Evolutionary conservation across 2,797 vertebrate species (phyloP), one percentile per base, ranked within the genome.

Genomic region (Sternotherus odoratus): DNA sequence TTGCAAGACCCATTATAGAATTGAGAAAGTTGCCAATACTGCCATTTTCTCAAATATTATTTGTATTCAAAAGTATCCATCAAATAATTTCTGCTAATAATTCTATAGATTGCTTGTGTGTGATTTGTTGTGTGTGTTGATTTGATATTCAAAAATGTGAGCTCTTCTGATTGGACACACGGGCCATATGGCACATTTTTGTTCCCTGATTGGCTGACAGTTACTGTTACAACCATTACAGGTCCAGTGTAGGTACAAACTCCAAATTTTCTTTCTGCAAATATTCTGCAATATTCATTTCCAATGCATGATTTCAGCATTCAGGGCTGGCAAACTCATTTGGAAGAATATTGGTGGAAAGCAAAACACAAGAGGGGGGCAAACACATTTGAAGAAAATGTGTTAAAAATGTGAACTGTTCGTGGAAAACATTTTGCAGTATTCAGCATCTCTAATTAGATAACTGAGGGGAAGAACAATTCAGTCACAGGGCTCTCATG

Each of bases 1-100:
- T 69, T 12, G 46, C 48, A 48, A 33, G 66, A 24, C 21, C 54
- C 17, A 66, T 1, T 66, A 91, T 89, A 72, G 86, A 80, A 33
- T 28, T 1, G 0, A 5, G 72, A 4, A 12, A 77, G 4, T 10
- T 7, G 77, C 69, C 1, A 2, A 1, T 4, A 53, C 46, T 46
- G 72, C 13, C 17, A 12, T 4, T 2, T 15, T 15, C 8, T 75
- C 33, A 3, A 23, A 24, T 56, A 28, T 6, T 43, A 72, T 19
- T 39, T 46, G 30, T 13, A 33, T 84, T 24, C 24, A 51, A 17
- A 23, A 30, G 21, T 43, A 33, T 72, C 69, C 51, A 39, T 53
- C 49, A 12, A 33, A 19, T 1, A 9, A 69, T 84, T 75, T 84
- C 28, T 56, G 5, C 26, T 60, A 46, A 26, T 19, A 3, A 21